Base-by-base conservation (phyloP, 1,140 invertebrate genomes). In the Diorhabda sublineata region DNA sequence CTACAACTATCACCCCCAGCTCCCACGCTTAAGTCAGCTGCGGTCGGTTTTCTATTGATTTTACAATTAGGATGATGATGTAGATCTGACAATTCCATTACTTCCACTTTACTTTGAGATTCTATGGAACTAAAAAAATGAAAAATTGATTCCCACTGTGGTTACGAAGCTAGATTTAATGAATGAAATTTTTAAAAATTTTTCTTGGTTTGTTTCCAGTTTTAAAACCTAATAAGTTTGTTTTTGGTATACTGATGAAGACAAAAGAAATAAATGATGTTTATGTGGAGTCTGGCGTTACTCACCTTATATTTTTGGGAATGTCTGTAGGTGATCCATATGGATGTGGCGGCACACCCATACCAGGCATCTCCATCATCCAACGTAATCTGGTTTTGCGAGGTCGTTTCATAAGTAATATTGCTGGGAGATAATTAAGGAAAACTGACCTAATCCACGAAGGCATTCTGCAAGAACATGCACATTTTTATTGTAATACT, bases 1-100 rank as follows among this genome's bases (percentile, higher is more conserved):
- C 93, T 84, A 73, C 86, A 86, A 59, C 83, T 84, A 61, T 89
- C 89, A 43, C 87, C 82, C 60, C 81, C 83, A 52, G 87, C 82
- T 67, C 86, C 84, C 4, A 89, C 86, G 56, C 64, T 42, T 71
- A 59, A 41, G 56, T 89, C 84, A 6, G 89, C 85, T 42, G 85
- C 82, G 66, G 84, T 84, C 2, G 82, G 82, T 79, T 94, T 94
- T 42, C 92, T 87, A 83, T 95, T 96, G 70, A 97, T 94, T 81
- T 96, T 96, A 83, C 96, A 98, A 80, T 97, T 97, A 3, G 95
- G 95, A 83, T 96, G 94, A 83, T 97, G 94, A 83, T 97, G 95
- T 66, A 98, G 84, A 81, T 98, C 95, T 3, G 95, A 94, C 63
- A 98, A 81, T 81, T 98, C 96, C 89, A 97, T 93, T 61, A 95